Conservation (phyloP, 1,140 invertebrate genomes). For the Scaptomyza graminum region DNA sequence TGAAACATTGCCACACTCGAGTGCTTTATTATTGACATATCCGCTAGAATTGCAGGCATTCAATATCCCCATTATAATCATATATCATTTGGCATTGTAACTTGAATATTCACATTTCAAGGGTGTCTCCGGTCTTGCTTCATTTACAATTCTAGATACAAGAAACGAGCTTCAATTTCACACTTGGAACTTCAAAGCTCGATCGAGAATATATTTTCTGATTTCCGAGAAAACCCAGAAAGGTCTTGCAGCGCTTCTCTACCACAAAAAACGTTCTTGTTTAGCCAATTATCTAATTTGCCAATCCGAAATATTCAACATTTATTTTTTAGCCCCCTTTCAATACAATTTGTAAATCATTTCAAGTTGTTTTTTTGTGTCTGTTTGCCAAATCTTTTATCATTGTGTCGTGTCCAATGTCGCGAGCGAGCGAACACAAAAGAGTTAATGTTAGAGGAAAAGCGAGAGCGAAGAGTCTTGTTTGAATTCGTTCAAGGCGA, state of each 20-base stretch:
- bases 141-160: constrained; percentile 28
- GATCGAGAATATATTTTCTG: neutral
- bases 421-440: constrained; percentile 25
- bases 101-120: constrained; percentile 53
- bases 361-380: constrained; percentile 26
- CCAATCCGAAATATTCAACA: constrained; percentile 36
- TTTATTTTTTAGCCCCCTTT: constrained; percentile 37
- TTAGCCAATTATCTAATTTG: constrained; percentile 37
- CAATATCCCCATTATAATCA: constrained; percentile 8
- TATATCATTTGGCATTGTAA: constrained; percentile 54
- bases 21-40: constrained; percentile 22
- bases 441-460: constrained; percentile 24
- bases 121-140: constrained; percentile 43
- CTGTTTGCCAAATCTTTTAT: constrained; percentile 53
- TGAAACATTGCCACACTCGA: constrained; percentile 1
- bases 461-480: constrained; percentile 12
- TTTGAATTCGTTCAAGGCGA: constrained; percentile 39
- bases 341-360: constrained; percentile 62
- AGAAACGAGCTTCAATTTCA: constrained; percentile 24
- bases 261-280: constrained; percentile 49
- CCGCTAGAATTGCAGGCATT: constrained; percentile 23
- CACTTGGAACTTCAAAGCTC: neutral
- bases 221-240: constrained; percentile 41
- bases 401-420: constrained; percentile 54
- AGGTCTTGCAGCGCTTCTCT: constrained; percentile 28